These are phyloP conservation scores for Pyralis farinalis DNA, from an alignment of 2,888 invertebrate genomes.

Conservation along the genomic window DNA sequence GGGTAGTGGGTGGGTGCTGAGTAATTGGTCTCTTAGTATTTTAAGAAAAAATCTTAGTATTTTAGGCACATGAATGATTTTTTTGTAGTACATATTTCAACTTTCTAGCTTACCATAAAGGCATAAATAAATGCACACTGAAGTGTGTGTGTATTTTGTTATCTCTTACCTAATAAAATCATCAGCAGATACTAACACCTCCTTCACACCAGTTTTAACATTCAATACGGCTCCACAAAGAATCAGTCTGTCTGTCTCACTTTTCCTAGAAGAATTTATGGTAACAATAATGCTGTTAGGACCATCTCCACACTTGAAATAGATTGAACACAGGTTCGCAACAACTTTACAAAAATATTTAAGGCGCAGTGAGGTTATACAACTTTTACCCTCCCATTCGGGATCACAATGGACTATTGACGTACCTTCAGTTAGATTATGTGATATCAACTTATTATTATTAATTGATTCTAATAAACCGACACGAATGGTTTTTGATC, in stretches of 20 bases:
- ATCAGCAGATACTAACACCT: slow-evolving; percentile 58
- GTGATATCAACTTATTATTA: slow-evolving; percentile 35
- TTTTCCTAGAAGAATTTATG: slow-evolving; percentile 57
- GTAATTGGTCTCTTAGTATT: no score
- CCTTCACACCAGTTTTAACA: slow-evolving; percentile 75
- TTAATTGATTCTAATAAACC: slow-evolving; percentile 40
- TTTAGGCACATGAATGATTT: no score
- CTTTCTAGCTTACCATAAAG: no score
- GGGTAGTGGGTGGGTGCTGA: no score
- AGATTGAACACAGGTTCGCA: slow-evolving; percentile 44
- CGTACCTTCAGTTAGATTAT: slow-evolving; percentile 25
- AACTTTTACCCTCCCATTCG: slow-evolving; percentile 34
- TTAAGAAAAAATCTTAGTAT: no score
- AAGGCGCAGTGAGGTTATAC: slow-evolving; percentile 49
- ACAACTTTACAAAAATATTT: slow-evolving; percentile 47
- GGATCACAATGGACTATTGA: slow-evolving; percentile 36
- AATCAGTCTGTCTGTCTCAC: slow-evolving; percentile 33
- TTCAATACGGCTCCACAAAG: slow-evolving; percentile 83
- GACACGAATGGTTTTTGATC: slow-evolving; percentile 42
- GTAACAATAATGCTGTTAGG: slow-evolving; percentile 37
- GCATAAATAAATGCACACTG: no score
- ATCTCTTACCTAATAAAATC: slow-evolving; percentile 79
- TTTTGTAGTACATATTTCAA: no score
- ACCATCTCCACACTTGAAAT: slow-evolving; percentile 13
- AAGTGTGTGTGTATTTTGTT: no score